A percentile compares a stretch with the other conserved stretches of the same genome.
Evolutionary conservation across 2,113 vertebrate genomes (phyloP).

Genomic region (Hiodon tergisus): DNA sequence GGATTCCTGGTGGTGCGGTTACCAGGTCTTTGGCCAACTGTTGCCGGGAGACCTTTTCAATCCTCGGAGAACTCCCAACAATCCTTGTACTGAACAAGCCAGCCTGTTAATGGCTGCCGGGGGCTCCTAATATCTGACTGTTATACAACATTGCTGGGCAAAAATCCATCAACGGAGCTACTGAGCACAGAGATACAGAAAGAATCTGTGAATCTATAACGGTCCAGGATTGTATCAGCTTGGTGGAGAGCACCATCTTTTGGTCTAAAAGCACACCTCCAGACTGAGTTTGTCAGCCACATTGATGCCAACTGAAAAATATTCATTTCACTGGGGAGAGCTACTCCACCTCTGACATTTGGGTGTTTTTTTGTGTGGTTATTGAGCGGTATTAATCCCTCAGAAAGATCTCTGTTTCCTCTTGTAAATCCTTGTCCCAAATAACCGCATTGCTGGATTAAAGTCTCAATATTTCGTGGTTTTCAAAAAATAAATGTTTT

Average conservation of each 20-base stretch:
- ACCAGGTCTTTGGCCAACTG: too few species aligned
- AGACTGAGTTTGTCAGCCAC: not conserved
- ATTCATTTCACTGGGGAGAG: not conserved
- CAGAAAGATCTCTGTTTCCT: not conserved
- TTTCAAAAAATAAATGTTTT: too few species aligned
- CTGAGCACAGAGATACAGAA: not conserved
- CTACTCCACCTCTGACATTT: not conserved
- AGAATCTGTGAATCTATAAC: not conserved
- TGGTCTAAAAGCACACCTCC: not conserved
- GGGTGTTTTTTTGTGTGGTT: not conserved
- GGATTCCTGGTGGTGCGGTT: too few species aligned
- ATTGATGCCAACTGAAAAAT: not conserved
- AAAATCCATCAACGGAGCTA: not conserved
- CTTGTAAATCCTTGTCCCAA: too few species aligned
- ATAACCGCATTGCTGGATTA: too few species aligned
- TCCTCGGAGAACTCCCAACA: too few species aligned
- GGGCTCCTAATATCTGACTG: too few species aligned
- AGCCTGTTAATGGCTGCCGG: too few species aligned
- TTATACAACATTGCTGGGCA: not conserved
- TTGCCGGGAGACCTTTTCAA: too few species aligned
- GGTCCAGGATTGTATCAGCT: not conserved
- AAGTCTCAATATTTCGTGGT: too few species aligned
- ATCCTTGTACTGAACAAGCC: too few species aligned
- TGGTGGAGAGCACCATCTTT: constrained; percentile 11
- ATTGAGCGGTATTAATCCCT: not conserved